phyloP scores from a whole-genome alignment of 2,113 vertebrate genomes.

The Oryctolagus cuniculus region DNA sequence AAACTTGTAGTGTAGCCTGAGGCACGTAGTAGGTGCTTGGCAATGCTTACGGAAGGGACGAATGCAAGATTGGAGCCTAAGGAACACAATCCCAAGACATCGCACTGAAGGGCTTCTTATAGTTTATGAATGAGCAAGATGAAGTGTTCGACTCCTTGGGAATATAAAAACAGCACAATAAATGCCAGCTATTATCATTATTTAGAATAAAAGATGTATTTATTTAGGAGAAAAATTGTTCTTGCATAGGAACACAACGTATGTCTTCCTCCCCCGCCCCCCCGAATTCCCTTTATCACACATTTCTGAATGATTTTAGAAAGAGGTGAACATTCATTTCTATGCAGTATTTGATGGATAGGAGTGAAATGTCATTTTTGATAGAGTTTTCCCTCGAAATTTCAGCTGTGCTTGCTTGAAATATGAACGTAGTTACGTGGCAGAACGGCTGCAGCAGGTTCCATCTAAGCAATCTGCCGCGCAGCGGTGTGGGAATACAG shows the following conservation, averaged over 20 bases:
- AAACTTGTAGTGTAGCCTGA: not conserved
- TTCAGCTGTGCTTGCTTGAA: conserved; percentile 62
- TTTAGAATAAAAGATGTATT: conserved; percentile 37
- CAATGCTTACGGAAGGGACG: not conserved
- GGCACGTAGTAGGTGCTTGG: conserved; percentile 3
- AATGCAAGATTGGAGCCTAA: not conserved
- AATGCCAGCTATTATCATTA: not conserved
- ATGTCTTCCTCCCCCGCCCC: too few relatives aligned
- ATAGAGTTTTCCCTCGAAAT: conserved; percentile 56
- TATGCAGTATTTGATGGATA: conserved; percentile 4
- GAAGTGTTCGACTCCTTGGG: not conserved
- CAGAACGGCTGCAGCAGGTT: conserved; percentile 34
- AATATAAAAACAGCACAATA: not conserved
- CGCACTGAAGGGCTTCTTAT: not conserved
- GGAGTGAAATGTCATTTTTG: conserved; percentile 42
- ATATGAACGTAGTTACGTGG: not conserved
- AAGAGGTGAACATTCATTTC: not conserved
- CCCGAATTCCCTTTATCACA: not conserved
- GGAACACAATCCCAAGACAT: not conserved
- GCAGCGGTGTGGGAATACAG: not conserved
- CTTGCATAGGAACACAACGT: not conserved
- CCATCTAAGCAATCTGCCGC: conserved; percentile 35
- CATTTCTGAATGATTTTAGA: conserved; percentile 24
- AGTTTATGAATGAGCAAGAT: conserved; percentile 8
- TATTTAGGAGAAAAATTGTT: conserved; percentile 29